Conservation (phyloP, 2,113 vertebrate species). For the Myxocyprinus asiaticus region DNA sequence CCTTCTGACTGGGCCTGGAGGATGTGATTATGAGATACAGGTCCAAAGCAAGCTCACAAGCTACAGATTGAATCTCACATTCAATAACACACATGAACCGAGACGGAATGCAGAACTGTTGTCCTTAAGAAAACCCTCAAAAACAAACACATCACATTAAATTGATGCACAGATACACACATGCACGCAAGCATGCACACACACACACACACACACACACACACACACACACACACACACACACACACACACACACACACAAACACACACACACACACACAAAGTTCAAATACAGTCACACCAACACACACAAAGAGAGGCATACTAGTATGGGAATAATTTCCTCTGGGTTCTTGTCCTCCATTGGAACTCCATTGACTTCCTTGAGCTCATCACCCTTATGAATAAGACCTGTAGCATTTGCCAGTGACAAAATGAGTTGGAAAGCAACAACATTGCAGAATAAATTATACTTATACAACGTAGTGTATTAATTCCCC, state of each 20-base stretch:
- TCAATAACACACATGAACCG: conserved; percentile 11
- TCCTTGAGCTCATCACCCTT: conserved; percentile 92
- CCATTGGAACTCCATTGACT: conserved; percentile 88
- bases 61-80: conserved; percentile 2
- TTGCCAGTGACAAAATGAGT: conserved; percentile 25
- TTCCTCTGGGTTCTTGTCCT: conserved; percentile 89
- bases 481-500: neutral
- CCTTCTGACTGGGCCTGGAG: conserved; percentile 83
- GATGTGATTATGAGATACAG: conserved; percentile 30
- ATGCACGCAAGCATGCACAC: neutral
- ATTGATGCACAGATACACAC: neutral
- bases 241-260: neutral
- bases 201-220: neutral
- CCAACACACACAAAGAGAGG: neutral
- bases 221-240: neutral
- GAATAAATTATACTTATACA: neutral
- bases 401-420: conserved; percentile 85
- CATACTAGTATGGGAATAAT: conserved; percentile 89
- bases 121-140: neutral
- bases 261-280: neutral
- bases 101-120: conserved; percentile 25
- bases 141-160: neutral
- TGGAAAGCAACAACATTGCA: neutral
- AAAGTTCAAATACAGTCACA: neutral
- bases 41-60: conserved; percentile 27